A percentile compares a stretch with the other conserved stretches of the same genome.
phyloP scores from a whole-genome alignment of 92 coral and sea anemone species.

The Phenganax marumi region DNA sequence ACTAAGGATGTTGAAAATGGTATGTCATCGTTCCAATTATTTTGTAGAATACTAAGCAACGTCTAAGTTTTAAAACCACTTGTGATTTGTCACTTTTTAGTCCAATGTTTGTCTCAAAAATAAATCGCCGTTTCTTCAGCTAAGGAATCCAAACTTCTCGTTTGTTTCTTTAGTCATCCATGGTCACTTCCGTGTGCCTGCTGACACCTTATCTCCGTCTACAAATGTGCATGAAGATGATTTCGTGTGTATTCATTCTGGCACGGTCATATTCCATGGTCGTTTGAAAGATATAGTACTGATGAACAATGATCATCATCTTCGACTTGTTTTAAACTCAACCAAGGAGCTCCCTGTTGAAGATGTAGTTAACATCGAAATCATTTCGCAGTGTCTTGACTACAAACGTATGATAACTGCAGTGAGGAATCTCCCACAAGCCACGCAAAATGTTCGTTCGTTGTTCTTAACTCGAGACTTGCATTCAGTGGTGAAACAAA shows the following conservation, averaged over 20 bases:
- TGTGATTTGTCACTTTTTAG: not conserved
- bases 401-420: conserved; percentile 75
- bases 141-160: not conserved
- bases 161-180: not conserved
- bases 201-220: conserved; percentile 6
- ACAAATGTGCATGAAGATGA: conserved; percentile 26
- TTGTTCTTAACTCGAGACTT: conserved; percentile 65
- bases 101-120: not conserved
- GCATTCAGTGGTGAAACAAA: conserved; percentile 31
- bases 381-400: conserved; percentile 61
- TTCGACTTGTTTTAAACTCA: conserved; percentile 46
- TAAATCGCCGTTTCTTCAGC: not conserved
- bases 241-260: conserved; percentile 19
- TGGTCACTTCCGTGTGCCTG: conserved; percentile 17
- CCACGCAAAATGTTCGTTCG: conserved; percentile 68
- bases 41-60: not conserved
- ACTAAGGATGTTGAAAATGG: conserved; percentile 45
- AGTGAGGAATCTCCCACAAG: conserved; percentile 55
- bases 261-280: conserved; percentile 7
- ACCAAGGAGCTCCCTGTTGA: conserved; percentile 48
- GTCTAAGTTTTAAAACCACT: not conserved
- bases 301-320: not conserved
- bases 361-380: conserved; percentile 62
- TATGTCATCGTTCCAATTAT: not conserved
- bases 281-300: not conserved